Evolutionary conservation across 2,113 vertebrate species (phyloP).

Genomic region (Anoplopoma fimbria): DNA sequence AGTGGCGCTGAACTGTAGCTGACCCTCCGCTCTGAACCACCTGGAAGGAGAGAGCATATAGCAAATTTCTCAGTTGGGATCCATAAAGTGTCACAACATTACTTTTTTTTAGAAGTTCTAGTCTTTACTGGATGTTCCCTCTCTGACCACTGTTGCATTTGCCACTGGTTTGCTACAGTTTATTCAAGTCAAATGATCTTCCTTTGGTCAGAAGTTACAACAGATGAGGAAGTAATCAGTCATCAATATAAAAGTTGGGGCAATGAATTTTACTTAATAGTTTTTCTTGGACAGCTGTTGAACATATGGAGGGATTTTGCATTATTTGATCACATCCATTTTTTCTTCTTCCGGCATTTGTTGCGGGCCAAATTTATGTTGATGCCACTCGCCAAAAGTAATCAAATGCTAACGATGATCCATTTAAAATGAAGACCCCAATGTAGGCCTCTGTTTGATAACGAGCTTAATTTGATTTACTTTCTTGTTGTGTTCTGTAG

Average conservation of each 20-base stretch:
- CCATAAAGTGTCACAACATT: slow-evolving; percentile 55
- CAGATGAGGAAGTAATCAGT: neutral
- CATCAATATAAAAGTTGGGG: neutral
- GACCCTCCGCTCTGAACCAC: slow-evolving; percentile 59
- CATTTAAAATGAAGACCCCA: slow-evolving; percentile 18
- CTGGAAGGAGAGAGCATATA: slow-evolving; percentile 57
- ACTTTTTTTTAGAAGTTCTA: slow-evolving; percentile 41
- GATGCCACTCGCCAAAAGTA: neutral
- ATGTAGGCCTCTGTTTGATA: slow-evolving; percentile 34
- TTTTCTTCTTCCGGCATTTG: slow-evolving; percentile 15
- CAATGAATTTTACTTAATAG: neutral
- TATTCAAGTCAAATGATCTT: slow-evolving; percentile 4
- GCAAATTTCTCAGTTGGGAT: slow-evolving; percentile 55
- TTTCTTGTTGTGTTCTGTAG: slow-evolving; percentile 34
- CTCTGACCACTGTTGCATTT: slow-evolving; percentile 2
- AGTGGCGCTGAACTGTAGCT: slow-evolving; percentile 59
- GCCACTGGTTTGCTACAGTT: neutral
- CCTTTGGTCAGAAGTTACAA: neutral
- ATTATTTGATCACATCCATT: slow-evolving; percentile 3
- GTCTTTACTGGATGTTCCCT: slow-evolving; percentile 27
- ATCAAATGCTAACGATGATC: slow-evolving; percentile 40
- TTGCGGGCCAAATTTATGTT: slow-evolving; percentile 2
- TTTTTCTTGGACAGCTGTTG: slow-evolving; percentile 7
- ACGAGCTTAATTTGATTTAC: slow-evolving; percentile 43
- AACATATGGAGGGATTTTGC: slow-evolving; percentile 17